Conservation (phyloP, 2,888 invertebrate species). For the Ceriagrion tenellum region DNA sequence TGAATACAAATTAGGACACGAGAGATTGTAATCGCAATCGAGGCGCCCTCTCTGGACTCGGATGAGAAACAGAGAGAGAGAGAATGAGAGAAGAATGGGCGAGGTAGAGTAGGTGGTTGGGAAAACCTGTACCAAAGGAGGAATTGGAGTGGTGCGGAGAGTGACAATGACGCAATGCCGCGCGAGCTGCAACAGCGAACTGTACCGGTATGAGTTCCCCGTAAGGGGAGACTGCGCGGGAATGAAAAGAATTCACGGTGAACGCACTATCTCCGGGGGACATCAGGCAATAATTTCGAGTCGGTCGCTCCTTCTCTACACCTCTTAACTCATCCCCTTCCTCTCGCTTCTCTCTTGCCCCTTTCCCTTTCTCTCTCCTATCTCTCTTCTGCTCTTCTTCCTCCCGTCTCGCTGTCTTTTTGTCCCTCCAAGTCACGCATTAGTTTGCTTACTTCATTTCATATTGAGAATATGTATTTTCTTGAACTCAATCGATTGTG, state of each 20-base stretch:
- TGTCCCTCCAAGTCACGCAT: not conserved
- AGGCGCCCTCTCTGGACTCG: not conserved
- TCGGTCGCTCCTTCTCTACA: not conserved
- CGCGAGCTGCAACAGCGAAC: not conserved
- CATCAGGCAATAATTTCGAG: constrained; percentile 41
- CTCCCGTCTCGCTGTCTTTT: not conserved
- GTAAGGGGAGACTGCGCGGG: not conserved
- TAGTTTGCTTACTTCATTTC: no score
- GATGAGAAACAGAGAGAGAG: no score
- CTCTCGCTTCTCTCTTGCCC: no score
- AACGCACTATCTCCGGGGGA: constrained; percentile 23
- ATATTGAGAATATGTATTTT: no score
- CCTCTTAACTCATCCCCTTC: not conserved
- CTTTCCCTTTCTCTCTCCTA: no score
- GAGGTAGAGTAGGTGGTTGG: not conserved
- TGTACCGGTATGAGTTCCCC: not conserved
- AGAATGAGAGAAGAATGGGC: not conserved
- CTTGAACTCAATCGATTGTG: no score
- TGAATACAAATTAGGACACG: not conserved
- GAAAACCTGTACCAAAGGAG: not conserved
- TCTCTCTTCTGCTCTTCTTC: no score
- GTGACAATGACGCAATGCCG: not conserved
- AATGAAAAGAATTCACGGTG: not conserved
- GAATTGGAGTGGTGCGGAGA: not conserved
- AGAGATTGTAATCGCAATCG: not conserved